These are phyloP conservation scores for Cyclina sinensis DNA, from an alignment of 1,140 invertebrate species.

Conservation along the genomic window DNA sequence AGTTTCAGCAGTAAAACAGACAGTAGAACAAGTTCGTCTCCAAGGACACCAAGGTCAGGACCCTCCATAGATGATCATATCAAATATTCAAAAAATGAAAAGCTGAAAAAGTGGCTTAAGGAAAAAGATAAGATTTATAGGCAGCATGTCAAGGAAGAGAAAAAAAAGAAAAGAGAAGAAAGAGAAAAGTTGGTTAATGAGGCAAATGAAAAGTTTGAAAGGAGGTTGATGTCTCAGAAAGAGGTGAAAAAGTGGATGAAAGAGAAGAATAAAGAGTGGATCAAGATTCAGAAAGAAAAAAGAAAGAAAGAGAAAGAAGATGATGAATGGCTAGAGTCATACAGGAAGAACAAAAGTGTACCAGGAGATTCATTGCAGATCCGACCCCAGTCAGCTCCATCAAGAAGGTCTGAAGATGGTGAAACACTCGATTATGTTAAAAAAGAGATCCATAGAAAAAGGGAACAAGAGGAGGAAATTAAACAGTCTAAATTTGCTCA, in stretches of 20 bases:
- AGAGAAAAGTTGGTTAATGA: constrained; percentile 72
- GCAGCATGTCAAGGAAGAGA: constrained; percentile 68
- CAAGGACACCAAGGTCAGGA: constrained; percentile 32
- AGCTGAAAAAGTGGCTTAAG: constrained; percentile 73
- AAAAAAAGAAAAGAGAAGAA: constrained; percentile 71
- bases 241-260: constrained; percentile 72
- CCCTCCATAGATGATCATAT: constrained; percentile 69
- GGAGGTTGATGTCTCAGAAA: constrained; percentile 72
- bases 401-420: constrained; percentile 13
- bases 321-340: constrained; percentile 49
- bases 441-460: constrained; percentile 39
- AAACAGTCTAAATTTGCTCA: constrained; percentile 57
- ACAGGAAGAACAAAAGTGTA: constrained; percentile 42
- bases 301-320: constrained; percentile 57
- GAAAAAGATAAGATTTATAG: constrained; percentile 74
- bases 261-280: constrained; percentile 68
- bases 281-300: constrained; percentile 50
- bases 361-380: constrained; percentile 65
- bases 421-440: not conserved
- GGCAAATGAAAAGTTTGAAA: constrained; percentile 75
- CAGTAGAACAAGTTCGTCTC: constrained; percentile 43
- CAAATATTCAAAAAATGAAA: constrained; percentile 71
- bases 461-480: constrained; percentile 55
- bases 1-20: constrained; percentile 51
- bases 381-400: constrained; percentile 67